These are phyloP conservation scores for Merodon equestris DNA, from an alignment of 2,888 invertebrate genomes.

Conservation along the genomic window DNA sequence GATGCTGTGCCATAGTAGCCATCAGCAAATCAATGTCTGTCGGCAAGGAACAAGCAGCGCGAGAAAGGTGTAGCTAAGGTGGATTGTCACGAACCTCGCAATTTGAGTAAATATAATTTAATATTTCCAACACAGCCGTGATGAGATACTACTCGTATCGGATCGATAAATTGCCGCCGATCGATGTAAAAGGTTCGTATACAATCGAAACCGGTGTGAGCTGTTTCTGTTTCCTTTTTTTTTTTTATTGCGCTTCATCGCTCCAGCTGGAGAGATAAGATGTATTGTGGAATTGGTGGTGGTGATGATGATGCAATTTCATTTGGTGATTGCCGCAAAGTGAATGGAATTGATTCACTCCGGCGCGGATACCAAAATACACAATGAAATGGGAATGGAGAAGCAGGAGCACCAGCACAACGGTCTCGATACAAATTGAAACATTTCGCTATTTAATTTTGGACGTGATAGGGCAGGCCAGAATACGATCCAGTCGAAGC, in stretches of 20 bases:
- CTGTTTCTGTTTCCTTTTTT: no score
- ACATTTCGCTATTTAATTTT: slow-evolving; percentile 76
- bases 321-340: slow-evolving; percentile 51
- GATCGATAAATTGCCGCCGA: slow-evolving; percentile 21
- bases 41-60: slow-evolving; percentile 9
- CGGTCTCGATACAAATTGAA: slow-evolving; percentile 72
- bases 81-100: slow-evolving; percentile 58
- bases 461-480: slow-evolving; percentile 75
- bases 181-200: slow-evolving; percentile 4
- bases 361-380: slow-evolving; percentile 22
- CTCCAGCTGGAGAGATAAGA: background rate
- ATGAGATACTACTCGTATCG: slow-evolving; percentile 31
- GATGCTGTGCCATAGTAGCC: slow-evolving; percentile 20
- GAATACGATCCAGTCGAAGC: slow-evolving; percentile 34
- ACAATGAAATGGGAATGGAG: background rate
- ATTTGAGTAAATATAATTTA: slow-evolving; percentile 61
- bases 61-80: slow-evolving; percentile 12
- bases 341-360: slow-evolving; percentile 61
- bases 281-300: slow-evolving; percentile 29
- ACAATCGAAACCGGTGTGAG: no score
- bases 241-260: no score
- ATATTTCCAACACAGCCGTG: slow-evolving; percentile 34
- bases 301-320: slow-evolving; percentile 61
- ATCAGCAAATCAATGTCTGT: no score
- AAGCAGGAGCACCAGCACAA: slow-evolving; percentile 22